A percentile compares a stretch with the other conserved stretches of the same genome.
These are phyloP conservation scores for Trididemnum clinides DNA, from an alignment of 23 tunicate genomes.

Conservation along the genomic window DNA sequence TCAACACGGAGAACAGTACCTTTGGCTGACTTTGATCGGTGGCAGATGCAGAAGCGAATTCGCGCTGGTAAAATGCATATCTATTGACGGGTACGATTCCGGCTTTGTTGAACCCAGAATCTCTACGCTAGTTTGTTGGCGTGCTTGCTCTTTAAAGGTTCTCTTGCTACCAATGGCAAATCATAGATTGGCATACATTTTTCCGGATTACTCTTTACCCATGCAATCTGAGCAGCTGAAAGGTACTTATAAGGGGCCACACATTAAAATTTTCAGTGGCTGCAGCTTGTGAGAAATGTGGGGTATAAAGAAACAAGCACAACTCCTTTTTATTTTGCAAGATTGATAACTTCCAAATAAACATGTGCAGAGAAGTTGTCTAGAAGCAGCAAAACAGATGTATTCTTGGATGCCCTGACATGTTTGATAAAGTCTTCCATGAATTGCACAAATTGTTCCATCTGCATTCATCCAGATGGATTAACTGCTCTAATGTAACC, in stretches of 20 bases:
- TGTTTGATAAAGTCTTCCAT: slow-evolving; percentile 21
- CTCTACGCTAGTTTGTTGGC: not conserved
- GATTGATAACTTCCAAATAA: not conserved
- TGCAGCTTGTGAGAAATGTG: slow-evolving; percentile 25
- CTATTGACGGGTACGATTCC: not conserved
- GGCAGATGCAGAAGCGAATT: slow-evolving; percentile 14
- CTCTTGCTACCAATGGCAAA: slow-evolving; percentile 1
- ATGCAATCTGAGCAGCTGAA: slow-evolving; percentile 11
- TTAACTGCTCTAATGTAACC: slow-evolving; percentile 22
- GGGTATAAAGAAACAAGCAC: slow-evolving; percentile 1
- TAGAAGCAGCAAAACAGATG: slow-evolving; percentile 6
- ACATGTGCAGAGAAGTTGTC: slow-evolving; percentile 7
- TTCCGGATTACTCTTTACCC: slow-evolving; percentile 15
- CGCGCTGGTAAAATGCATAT: not conserved
- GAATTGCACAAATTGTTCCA: not conserved
- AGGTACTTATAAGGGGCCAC: slow-evolving; percentile 13
- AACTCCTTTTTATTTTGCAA: not conserved
- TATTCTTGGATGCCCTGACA: not conserved
- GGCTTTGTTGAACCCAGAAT: not conserved
- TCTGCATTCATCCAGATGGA: slow-evolving; percentile 23
- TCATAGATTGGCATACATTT: slow-evolving; percentile 24
- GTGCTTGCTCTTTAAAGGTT: not conserved
- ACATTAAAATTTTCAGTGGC: slow-evolving; percentile 19
- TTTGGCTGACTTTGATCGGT: not conserved
- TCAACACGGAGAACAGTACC: too few species aligned